phyloP scores from a whole-genome alignment of 2,113 vertebrate species.

The Marmota flaviventris region DNA sequence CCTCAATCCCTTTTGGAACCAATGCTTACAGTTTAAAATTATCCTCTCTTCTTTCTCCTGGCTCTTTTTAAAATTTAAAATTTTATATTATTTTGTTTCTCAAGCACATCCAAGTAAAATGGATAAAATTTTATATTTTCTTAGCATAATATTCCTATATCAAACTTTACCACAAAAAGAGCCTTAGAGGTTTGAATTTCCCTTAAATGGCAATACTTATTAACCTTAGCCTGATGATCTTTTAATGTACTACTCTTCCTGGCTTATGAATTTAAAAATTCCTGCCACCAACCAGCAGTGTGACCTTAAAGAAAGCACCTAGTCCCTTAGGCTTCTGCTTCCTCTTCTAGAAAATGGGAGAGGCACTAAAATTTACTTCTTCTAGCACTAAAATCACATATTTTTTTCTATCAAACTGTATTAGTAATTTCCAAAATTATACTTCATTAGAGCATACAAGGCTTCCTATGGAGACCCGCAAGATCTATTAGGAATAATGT shows the following conservation, averaged over 20 bases:
- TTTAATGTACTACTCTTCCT: background rate
- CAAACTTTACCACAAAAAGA: conserved; percentile 11
- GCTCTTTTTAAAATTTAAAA: conserved; percentile 1
- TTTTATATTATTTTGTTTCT: conserved; percentile 21
- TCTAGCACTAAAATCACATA: conserved; percentile 27
- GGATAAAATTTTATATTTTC: conserved; percentile 28
- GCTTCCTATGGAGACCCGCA: conserved; percentile 45
- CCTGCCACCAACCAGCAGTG: background rate
- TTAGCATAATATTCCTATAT: background rate
- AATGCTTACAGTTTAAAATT: background rate
- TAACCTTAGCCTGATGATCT: conserved; percentile 34
- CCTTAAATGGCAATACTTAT: conserved; percentile 2
- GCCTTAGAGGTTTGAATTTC: conserved; percentile 23
- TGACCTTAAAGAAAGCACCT: conserved; percentile 42
- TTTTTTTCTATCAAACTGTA: conserved; percentile 52
- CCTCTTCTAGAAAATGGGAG: background rate
- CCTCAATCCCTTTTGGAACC: background rate
- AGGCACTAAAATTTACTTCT: background rate
- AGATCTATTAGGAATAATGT: conserved; percentile 67
- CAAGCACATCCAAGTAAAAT: background rate
- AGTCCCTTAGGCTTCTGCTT: background rate
- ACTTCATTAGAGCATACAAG: conserved; percentile 66
- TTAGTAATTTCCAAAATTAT: conserved; percentile 75
- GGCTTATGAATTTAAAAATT: conserved; percentile 22
- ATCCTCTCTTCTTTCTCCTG: background rate